phyloP scores from a whole-genome alignment of 2,113 vertebrate species.

The Lanius collurio region DNA sequence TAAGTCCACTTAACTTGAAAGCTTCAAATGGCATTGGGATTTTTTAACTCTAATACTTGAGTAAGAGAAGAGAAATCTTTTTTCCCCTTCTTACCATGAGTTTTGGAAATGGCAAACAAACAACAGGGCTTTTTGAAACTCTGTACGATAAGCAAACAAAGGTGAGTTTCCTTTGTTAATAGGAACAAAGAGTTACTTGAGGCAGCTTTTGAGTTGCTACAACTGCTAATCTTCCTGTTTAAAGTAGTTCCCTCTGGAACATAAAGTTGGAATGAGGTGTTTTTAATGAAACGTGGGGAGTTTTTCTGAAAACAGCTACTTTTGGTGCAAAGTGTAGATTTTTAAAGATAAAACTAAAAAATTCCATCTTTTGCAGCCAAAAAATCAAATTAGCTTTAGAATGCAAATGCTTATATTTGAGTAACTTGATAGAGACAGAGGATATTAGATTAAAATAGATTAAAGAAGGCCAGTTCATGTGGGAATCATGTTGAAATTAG shows the following conservation, averaged over 20 bases:
- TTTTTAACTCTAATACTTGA: background rate
- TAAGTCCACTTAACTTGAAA: background rate
- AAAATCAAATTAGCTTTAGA: background rate
- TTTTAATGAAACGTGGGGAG: background rate
- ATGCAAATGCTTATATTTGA: background rate
- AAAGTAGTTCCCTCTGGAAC: background rate
- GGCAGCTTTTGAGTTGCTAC: background rate
- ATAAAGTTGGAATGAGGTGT: background rate
- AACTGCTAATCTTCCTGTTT: background rate
- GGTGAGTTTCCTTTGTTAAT: background rate
- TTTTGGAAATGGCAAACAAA: slow-evolving; percentile 1
- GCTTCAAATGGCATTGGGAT: background rate
- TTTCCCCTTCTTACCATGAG: background rate
- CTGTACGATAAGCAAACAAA: background rate
- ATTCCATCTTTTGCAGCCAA: background rate
- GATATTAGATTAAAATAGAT: background rate
- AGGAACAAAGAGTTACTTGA: background rate
- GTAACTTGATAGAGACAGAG: background rate
- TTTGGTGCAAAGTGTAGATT: background rate
- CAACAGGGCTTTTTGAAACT: background rate
- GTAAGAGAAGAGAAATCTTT: background rate
- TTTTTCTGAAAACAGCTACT: background rate
- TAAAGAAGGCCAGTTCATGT: background rate
- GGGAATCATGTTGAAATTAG: background rate
- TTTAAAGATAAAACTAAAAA: background rate